Percentiles rank a stretch among this genome's conserved stretches.
Conservation (phyloP, 2,888 invertebrate species). For the Chorisops tibialis region DNA sequence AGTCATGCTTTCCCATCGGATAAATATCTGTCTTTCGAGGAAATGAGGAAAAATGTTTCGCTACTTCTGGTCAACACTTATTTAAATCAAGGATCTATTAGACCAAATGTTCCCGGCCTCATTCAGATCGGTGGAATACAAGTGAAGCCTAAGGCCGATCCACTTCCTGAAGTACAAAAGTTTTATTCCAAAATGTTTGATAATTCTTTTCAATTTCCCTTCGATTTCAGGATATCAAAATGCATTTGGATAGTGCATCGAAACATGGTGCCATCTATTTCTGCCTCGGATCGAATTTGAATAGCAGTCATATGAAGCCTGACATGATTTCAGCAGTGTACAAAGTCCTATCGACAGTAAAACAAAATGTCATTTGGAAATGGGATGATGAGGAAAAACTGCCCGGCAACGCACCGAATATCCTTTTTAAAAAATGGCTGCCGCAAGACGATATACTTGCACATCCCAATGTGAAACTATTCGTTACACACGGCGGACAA, state of each 20-base stretch:
- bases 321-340: slow-evolving; percentile 55
- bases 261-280: slow-evolving; percentile 30
- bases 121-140: slow-evolving; percentile 55
- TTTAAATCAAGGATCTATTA: slow-evolving; percentile 43
- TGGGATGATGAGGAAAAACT: slow-evolving; percentile 57
- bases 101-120: slow-evolving; percentile 46
- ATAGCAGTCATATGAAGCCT: slow-evolving; percentile 54
- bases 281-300: slow-evolving; percentile 58
- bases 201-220: not conserved
- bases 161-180: slow-evolving; percentile 30
- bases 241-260: slow-evolving; percentile 21
- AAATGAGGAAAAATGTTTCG: slow-evolving; percentile 46
- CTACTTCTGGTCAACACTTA: slow-evolving; percentile 51
- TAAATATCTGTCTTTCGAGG: slow-evolving; percentile 33
- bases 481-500: slow-evolving; percentile 66
- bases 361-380: slow-evolving; percentile 63
- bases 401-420: slow-evolving; percentile 57
- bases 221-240: slow-evolving; percentile 20
- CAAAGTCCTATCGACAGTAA: slow-evolving; percentile 56
- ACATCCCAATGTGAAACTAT: slow-evolving; percentile 59
- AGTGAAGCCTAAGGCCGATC: slow-evolving; percentile 40
- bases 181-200: not conserved
- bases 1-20: slow-evolving; percentile 28
- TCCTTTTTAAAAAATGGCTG: slow-evolving; percentile 62
- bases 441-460: slow-evolving; percentile 66